A percentile compares a stretch with the other conserved stretches of the same genome.
Evolutionary conservation across 2,113 vertebrate species (phyloP).

Genomic region (Talpa occidentalis): DNA sequence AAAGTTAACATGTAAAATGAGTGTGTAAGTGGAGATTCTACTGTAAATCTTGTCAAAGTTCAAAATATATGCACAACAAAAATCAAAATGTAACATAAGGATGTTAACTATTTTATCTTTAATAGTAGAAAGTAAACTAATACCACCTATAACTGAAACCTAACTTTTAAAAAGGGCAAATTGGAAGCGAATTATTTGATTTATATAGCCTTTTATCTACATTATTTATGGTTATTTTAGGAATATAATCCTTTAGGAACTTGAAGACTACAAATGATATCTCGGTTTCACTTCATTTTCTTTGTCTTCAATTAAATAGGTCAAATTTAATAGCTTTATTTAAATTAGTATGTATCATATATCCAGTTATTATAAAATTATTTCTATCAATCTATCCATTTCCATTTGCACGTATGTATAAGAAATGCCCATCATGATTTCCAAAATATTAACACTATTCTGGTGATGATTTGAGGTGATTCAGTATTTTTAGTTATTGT

Average conservation of each 20-base stretch:
- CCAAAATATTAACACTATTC: not conserved
- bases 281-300: not conserved
- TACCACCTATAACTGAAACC: constrained; percentile 14
- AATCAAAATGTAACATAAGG: constrained; percentile 2
- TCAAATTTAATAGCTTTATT: constrained; percentile 26
- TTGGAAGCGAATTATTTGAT: not conserved
- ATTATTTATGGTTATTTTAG: constrained; percentile 37
- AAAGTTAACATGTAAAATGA: constrained; percentile 62
- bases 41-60: constrained; percentile 49
- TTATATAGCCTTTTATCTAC: not conserved
- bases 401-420: not conserved
- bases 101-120: not conserved
- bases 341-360: not conserved
- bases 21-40: constrained; percentile 14
- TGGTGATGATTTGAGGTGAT: not conserved
- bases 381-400: not conserved
- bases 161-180: not conserved
- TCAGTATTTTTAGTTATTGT: not conserved
- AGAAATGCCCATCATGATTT: not conserved
- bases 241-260: not conserved
- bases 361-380: not conserved
- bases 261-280: not conserved
- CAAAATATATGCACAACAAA: constrained; percentile 45
- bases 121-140: not conserved
- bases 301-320: constrained; percentile 5